Evolutionary conservation across 2,113 vertebrate genomes (phyloP), one percentile per base, ranked within the genome.

Genomic region (Coptodon rendalli): DNA sequence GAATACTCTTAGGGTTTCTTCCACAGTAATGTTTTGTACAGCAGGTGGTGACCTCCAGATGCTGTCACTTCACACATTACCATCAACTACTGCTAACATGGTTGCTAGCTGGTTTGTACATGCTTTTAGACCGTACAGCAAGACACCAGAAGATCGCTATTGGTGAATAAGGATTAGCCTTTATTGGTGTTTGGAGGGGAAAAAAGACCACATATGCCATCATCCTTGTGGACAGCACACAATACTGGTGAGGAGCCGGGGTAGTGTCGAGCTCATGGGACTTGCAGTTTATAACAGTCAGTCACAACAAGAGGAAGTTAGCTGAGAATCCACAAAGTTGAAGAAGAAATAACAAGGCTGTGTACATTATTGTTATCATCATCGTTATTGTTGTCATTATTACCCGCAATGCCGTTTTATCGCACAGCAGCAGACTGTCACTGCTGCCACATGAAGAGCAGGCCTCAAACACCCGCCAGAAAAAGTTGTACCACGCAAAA

Each of bases 201-300:
- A n/a, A 78, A 90, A 83, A 89, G 89, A 94, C 78, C 90, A 96
- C 94, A 95, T 94, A 91, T 92, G 86, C 92, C 93, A 94, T 90
- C 94, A 90, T 91, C 94, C 89, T 85, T 84, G 93, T 91, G 91
- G 95, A 93, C 89, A 92, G 91, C 90, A 93, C 91, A 95, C 93
- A 94, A 94, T 90, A 95, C 91, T 89, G 92, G 95, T 92, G 94
- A 94, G 80, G 81, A 81, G 59, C 90, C 82, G 63, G 89, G 87
- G 81, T 79, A 83, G 91, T 87, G 92, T 83, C 85, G 90, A 71
- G 68, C 85, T 92, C 87, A 89, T 89, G 92, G 90, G 91, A 95
- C 76, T 92, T 89, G 90, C 85, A 94, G 94, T 93, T 96, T 87
- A 94, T 95, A 96, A 96, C 94, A 96, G 94, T 95, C 94, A 95